Evolutionary conservation across 2,113 vertebrate species (phyloP).

Genomic region (Haemorhous mexicanus): DNA sequence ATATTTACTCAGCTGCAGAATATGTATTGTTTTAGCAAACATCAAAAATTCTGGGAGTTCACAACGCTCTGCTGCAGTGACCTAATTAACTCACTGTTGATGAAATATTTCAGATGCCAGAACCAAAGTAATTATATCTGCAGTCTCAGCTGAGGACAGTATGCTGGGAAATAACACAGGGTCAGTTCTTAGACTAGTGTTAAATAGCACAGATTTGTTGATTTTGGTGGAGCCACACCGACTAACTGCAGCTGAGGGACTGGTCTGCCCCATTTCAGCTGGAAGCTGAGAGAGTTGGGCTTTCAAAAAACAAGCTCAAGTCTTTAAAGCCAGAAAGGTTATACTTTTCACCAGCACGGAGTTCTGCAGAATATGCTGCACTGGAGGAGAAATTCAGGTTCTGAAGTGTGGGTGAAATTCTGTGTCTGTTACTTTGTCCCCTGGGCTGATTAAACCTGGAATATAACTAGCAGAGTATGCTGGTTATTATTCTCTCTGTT

Average conservation of each 20-base stretch:
- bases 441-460: background rate
- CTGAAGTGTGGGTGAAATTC: background rate
- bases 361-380: background rate
- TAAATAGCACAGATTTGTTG: constrained; percentile 30
- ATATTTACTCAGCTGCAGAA: constrained; percentile 40
- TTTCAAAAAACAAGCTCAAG: background rate
- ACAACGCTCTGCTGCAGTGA: background rate
- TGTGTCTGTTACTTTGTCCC: background rate
- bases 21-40: constrained; percentile 15
- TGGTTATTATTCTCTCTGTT: background rate
- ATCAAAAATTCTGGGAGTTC: constrained; percentile 24
- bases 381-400: background rate
- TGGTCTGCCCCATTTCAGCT: background rate
- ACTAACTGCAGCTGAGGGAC: constrained; percentile 23
- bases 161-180: background rate
- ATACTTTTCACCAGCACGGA: background rate
- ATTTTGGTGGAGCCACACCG: background rate
- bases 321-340: background rate
- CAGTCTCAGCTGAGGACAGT: background rate
- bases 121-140: constrained; percentile 31
- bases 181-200: background rate
- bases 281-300: background rate
- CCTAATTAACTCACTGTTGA: constrained; percentile 35
- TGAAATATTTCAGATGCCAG: constrained; percentile 3
- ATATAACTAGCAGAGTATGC: background rate